Base-by-base conservation (phyloP, 2,797 vertebrate genomes). In the Hoplostethus atlanticus region DNA sequence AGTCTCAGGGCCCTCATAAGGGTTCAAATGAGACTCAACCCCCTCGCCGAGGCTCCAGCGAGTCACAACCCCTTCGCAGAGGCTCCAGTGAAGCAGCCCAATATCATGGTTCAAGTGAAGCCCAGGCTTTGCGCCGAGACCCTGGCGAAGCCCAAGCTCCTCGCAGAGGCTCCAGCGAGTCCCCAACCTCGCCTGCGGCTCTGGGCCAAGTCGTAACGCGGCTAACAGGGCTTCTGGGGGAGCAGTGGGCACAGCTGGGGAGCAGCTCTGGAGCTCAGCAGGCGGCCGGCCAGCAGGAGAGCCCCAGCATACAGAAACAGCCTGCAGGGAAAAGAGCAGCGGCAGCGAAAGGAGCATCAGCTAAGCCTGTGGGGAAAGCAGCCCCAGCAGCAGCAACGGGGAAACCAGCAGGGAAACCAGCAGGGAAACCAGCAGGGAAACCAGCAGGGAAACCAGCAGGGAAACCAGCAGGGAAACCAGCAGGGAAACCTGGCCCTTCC, bases 201-300 rank as follows among this genome's bases (percentile, higher is more conserved):
- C 86, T 99, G 0, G 95, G 97, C 42, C 98, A 99, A 60, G 98
- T 98, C 0, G 96, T 99, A 5, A 98, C 96, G 83, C 96, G 96
- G 79, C 95, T 99, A 91, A 98, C 98, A 70, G 97, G 97, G 51
- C 96, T 99, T 16, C 92, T 99, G 64, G 97, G 98, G 62, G 97
- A 99, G 85, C 98, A 99, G 91, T 99, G 97, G 98, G 95, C 93
- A 69, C 97, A 96, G 83, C 91, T 99, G 79, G 97, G 98, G 76
- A 97, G 96, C 0, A 71, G 91, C 69, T 75, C 92, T 25, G 92
- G 86, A 57, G 54, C 79, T 55, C 92, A 92, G 64, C 91, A 92
- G 85, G 79, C 58, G 84, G 94, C 46, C 93, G 94, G 78, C 93
- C 97, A 0, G 95, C 92, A 91, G 83, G 91, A 98, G 77, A 88